phyloP scores from a whole-genome alignment of 53 echinoderm and acorn worm genomes.

The Zoroaster sp. region DNA sequence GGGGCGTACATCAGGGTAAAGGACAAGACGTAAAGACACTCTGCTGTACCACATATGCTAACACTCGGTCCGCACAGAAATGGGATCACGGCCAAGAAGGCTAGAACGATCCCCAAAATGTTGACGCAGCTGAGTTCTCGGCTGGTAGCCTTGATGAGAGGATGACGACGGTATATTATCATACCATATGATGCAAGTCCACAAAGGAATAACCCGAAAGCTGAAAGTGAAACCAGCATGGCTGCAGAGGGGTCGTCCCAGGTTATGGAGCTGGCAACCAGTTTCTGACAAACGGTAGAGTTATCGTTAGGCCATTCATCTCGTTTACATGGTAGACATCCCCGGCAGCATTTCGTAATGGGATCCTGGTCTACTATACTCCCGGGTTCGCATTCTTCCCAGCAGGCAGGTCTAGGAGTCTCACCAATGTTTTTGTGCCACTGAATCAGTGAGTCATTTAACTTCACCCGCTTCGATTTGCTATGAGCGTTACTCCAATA shows the following conservation, averaged over 20 bases:
- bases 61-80: constrained; percentile 28
- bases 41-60: not conserved
- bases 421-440: not conserved
- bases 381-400: constrained; percentile 14
- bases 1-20: constrained; percentile 15
- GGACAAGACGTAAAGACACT: constrained; percentile 25
- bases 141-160: constrained; percentile 19
- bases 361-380: not conserved
- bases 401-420: constrained; percentile 1
- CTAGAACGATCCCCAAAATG: not conserved
- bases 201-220: not conserved
- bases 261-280: not conserved
- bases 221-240: not conserved
- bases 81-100: not conserved
- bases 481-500: not conserved
- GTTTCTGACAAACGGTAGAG: not conserved
- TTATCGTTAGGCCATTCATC: not conserved
- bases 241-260: not conserved
- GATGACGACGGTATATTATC: not conserved
- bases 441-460: constrained; percentile 8
- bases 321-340: not conserved
- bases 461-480: not conserved
- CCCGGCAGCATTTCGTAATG: constrained; percentile 59
- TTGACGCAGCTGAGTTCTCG: constrained; percentile 3
- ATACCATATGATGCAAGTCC: not conserved